Base-by-base conservation (phyloP, 2,797 vertebrate species). In the Falco biarmicus region DNA sequence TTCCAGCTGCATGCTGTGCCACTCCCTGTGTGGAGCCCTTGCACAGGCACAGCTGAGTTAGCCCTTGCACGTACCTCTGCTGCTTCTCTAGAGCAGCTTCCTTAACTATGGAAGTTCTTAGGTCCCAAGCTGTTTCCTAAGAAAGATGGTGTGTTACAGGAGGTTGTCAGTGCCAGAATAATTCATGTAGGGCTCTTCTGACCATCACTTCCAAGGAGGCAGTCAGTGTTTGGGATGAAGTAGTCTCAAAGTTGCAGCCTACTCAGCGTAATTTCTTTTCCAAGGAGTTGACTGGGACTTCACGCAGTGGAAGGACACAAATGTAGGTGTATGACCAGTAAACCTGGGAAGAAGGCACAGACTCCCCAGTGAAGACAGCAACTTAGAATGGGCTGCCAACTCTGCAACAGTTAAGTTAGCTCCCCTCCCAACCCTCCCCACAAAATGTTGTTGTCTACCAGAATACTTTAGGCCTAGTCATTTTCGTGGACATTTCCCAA, bases 31-130 rank as follows among this genome's bases (percentile, higher is more conserved):
- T 50, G 21, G 34, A 71, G 18, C 17, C 25, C 5, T 47, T 71
- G 51, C 26, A 14, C 10, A 17, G 5, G 13, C 39, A 28, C 29
- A 39, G 64, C 37, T 10, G 9, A 26, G 26, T 65, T 32, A 70
- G 37, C 18, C 10, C 4, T 63, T 54, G 34, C 3, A 0, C 3
- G 1, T 43, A 22, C 34, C 34, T 76, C 29, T 4, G 4, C 26
- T 76, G 25, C 56, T 63, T 69, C 21, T 37, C 17, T 47, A 51
- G 28, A 48, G 45, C 45, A 37, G 16, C 13, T 47, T 65, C 18
- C 39, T 59, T 28, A 13, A 39, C 31, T 39, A 3, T 53, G 45
- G 84, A 22, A 48, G 11, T 41, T 77, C 11, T 5, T 54, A 26
- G 19, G 22, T 53, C 31, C 21, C 29, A 24, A 13, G 26, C 31